These are phyloP conservation scores for Columbina picui DNA, from an alignment of 2,113 vertebrate species.

Conservation along the genomic window DNA sequence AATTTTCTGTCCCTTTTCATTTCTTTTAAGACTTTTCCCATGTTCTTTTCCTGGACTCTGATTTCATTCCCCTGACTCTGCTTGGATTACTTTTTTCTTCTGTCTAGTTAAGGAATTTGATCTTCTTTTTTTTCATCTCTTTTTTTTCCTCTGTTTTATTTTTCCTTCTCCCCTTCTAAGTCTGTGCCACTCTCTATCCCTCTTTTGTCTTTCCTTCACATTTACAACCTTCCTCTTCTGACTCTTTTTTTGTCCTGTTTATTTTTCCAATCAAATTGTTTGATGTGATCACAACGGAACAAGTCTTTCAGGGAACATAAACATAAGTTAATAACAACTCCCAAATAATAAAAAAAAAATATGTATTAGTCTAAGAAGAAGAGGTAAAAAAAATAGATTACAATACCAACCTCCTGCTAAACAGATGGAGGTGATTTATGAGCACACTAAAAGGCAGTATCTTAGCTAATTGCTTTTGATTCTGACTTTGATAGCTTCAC, in stretches of 20 bases:
- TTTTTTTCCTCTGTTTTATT: neutral
- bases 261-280: neutral
- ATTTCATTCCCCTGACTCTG: neutral
- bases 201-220: neutral
- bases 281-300: neutral
- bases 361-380: neutral
- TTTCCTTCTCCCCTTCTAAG: neutral
- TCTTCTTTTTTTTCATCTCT: neutral
- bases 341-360: neutral
- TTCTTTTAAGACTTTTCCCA: neutral
- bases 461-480: neutral
- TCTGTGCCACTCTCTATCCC: neutral
- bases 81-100: neutral
- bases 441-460: neutral
- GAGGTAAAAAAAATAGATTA: neutral
- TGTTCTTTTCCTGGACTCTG: neutral
- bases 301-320: neutral
- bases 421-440: neutral
- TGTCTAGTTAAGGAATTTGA: neutral
- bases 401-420: neutral
- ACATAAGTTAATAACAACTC: neutral
- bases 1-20: neutral
- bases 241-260: neutral
- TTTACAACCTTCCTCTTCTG: neutral
- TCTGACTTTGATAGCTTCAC: neutral